Evolutionary conservation across 2,113 vertebrate genomes (phyloP).

Genomic region (Echinops telfairi): DNA sequence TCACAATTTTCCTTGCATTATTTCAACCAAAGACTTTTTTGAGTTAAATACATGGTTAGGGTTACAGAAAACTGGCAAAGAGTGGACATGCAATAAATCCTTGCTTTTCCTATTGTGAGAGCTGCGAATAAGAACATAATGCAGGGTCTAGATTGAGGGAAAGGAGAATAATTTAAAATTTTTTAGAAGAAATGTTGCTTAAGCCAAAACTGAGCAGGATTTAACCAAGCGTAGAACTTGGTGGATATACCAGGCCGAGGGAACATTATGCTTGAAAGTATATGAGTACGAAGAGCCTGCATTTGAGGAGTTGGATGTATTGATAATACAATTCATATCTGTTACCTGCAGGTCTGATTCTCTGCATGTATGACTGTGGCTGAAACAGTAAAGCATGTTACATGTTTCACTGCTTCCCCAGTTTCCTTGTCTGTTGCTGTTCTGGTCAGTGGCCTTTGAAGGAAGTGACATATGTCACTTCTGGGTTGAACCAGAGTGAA

Average conservation of each 20-base stretch:
- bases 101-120: not conserved
- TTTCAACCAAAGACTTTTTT: not conserved
- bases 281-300: not conserved
- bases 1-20: not conserved
- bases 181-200: not conserved
- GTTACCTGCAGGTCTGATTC: not conserved
- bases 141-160: not conserved
- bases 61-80: not conserved
- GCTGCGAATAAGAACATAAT: not conserved
- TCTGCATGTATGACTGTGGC: not conserved
- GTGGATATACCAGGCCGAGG: not conserved
- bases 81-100: not conserved
- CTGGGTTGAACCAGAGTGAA: not conserved
- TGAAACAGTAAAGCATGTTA: not conserved
- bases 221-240: not conserved
- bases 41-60: not conserved
- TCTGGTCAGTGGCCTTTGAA: not conserved
- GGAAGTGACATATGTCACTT: not conserved
- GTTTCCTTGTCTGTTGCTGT: not conserved
- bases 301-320: not conserved
- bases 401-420: not conserved
- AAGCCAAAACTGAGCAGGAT: not conserved
- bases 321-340: not conserved
- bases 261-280: not conserved
- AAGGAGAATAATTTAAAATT: constrained; percentile 1